A percentile compares a stretch with the other conserved stretches of the same genome.
Evolutionary conservation across 1,140 invertebrate species (phyloP).

Genomic region (Pseudomyrmex concolor): DNA sequence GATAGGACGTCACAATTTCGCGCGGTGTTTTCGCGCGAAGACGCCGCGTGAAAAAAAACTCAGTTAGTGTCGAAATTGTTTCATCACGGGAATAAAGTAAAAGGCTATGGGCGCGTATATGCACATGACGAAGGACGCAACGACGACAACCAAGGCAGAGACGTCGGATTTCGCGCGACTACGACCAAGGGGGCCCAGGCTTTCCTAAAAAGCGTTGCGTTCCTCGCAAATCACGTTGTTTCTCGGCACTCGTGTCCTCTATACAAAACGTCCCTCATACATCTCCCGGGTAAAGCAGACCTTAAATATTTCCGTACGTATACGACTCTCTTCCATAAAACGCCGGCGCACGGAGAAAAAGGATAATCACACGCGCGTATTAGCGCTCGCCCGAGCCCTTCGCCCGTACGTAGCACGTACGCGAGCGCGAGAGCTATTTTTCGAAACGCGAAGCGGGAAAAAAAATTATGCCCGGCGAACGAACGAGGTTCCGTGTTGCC

Average conservation of each 20-base stretch:
- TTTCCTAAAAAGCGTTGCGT: conserved; percentile 44
- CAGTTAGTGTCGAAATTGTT: conserved; percentile 54
- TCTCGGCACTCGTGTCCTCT: conserved; percentile 42
- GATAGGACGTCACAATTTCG: conserved; percentile 43
- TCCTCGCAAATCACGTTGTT: conserved; percentile 57
- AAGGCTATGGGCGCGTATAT: conserved; percentile 10
- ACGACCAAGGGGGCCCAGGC: background rate
- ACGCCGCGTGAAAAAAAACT: background rate
- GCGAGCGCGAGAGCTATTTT: conserved; percentile 64
- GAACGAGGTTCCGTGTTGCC: conserved; percentile 54
- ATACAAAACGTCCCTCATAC: conserved; percentile 45
- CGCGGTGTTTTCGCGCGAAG: conserved; percentile 13
- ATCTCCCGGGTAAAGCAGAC: conserved; percentile 61
- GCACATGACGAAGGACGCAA: conserved; percentile 30
- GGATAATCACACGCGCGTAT: conserved; percentile 72
- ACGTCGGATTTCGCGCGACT: conserved; percentile 24
- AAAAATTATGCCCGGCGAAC: conserved; percentile 62
- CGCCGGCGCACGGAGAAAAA: conserved; percentile 59
- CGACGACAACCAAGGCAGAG: background rate
- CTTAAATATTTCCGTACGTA: conserved; percentile 74
- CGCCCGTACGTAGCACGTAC: conserved; percentile 40
- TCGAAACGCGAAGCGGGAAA: conserved; percentile 63
- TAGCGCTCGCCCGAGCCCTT: conserved; percentile 59
- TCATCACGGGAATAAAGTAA: conserved; percentile 59
- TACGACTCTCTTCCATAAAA: conserved; percentile 35